Evolutionary conservation across 1,140 invertebrate species (phyloP).

Genomic region (Cryptotermes secundus): DNA sequence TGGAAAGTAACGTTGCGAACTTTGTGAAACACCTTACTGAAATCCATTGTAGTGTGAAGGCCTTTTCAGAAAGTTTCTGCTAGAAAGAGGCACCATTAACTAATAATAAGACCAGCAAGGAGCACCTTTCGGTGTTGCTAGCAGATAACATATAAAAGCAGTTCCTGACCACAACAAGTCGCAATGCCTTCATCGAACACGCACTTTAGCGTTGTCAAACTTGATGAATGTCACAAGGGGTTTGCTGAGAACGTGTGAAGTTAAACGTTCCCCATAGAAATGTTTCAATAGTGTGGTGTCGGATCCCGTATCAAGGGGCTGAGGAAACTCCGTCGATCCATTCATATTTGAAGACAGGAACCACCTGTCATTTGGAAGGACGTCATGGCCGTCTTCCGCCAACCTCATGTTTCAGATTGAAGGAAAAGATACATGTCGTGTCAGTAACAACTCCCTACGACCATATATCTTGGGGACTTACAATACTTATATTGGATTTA

Average conservation of each 20-base stretch:
- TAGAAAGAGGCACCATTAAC: not conserved
- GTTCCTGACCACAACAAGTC: conserved; percentile 10
- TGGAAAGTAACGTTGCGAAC: not conserved
- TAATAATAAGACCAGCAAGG: not conserved
- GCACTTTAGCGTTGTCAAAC: not conserved
- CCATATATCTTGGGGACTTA: not conserved
- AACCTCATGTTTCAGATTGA: not conserved
- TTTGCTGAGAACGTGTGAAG: not conserved
- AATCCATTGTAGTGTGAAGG: not conserved
- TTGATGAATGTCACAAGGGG: conserved; percentile 18
- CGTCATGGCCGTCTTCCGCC: not conserved
- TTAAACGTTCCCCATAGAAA: not conserved
- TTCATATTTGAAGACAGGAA: not conserved
- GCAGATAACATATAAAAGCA: not conserved
- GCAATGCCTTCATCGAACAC: not conserved
- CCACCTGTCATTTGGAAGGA: not conserved
- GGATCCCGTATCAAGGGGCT: not conserved
- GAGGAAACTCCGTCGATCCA: not conserved
- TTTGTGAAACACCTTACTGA: conserved; percentile 14
- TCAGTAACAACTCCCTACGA: not conserved
- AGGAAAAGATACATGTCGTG: not conserved
- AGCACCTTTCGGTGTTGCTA: not conserved
- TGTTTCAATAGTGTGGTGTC: not conserved
- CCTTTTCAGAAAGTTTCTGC: not conserved
- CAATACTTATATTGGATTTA: conserved; percentile 41